Base-by-base conservation (phyloP, 2,888 invertebrate genomes). In the Habrosyne pyritoides region DNA sequence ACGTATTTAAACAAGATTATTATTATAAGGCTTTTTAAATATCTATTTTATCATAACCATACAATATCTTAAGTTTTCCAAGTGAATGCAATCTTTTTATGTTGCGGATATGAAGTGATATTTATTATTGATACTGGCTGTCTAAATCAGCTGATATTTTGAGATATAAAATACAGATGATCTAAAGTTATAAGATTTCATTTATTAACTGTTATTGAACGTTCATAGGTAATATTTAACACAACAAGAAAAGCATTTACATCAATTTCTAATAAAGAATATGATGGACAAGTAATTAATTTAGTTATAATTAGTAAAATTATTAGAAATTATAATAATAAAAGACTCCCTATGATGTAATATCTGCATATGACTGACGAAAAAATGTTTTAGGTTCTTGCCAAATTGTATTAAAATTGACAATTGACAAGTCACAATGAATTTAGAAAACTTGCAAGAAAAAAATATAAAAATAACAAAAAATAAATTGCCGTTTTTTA, bases 381-480 rank as follows among this genome's bases (percentile, higher is more conserved):
- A 72, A 75, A 58, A 61, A 50, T 50, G 28, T 50, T 73, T 82
- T 81, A 80, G 77, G 79, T 81, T 89, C 90, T 90, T 89, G 90
- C 90, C 90, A 89, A 81, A 77, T 71, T 77, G 69, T 75, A 71
- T 73, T 64, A 64, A 69, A 69, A 60, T 63, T 59, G 64, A 63
- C 66, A 65, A 58, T 59, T 55, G 61, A 64, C 64, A 59, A 52
- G 53, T 59, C 60, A 55, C 50, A 50, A 52, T 62, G 42, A 8
- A 5, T 24, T 18, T 2, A 18, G 4, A 8, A 18, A 18, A 42
- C 42, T 14, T 59, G 59, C 56, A 53, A 63, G 26, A 57, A 54
- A 61, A 64, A 67, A 53, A 47, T 49, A 60, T 55, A 60, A 74
- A 71, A 66, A 51, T 28, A 5, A 55, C 24, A 59, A 53, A 68